Evolutionary conservation across 2,797 vertebrate genomes (phyloP), one percentile per base, ranked within the genome.

Genomic region (Phylloscopus collybita): DNA sequence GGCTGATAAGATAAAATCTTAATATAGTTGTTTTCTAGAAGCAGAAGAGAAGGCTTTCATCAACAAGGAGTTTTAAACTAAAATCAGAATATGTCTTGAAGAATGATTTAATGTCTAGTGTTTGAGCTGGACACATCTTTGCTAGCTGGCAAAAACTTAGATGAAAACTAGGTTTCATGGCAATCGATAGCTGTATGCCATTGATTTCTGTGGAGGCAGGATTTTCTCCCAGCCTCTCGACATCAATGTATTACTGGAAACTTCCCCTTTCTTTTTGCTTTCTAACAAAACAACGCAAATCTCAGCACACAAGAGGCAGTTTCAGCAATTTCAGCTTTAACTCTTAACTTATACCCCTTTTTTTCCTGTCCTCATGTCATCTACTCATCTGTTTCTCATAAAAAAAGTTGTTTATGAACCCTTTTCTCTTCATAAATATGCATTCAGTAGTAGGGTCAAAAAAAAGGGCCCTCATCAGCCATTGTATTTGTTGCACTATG

Each of bases 131-230:
- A 80, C 42, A 29, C 6, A 47, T 60, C 45, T 47, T 5, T 40
- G 36, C n/a, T 61, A 83, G 29, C 47, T 92, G 75, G 32, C 36
- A 72, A 86, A 92, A 93, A 30, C 40, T 57, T 27, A 32, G 19
- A 47, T 45, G 53, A 92, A 74, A 79, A 62, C 62, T 45, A 75
- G 50, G 32, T 44, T 91, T 59, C 38, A 22, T 36, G 78, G 23
- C 18, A 90, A 75, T 60, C 26, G 0, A 76, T 80, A 78, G n/a
- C 12, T 78, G 34, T 62, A 86, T 90, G 30, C 11, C 44, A 81
- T 59, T 89, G 88, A 91, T 94, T 92, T 93, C 54, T 83, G 50
- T 23, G 56, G 70, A 66, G 74, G 64, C 16, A 82, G 56, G 29
- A 54, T 80, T 92, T 90, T 73, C 16, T 79, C 26, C 16, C 2